Evolutionary conservation across 2,888 invertebrate genomes (phyloP).

Genomic region (Agrotis ipsilon): DNA sequence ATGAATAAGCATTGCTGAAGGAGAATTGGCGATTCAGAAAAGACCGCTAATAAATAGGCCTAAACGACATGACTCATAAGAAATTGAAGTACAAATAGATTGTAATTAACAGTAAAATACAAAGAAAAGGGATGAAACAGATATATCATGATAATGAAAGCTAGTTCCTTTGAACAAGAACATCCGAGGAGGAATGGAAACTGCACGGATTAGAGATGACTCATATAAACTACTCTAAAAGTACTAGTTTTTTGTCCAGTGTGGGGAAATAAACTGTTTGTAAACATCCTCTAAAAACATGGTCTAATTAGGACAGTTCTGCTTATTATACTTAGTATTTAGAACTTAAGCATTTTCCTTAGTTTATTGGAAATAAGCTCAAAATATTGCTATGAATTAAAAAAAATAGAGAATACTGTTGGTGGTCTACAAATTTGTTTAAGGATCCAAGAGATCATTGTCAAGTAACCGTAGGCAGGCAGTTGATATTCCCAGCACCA

Average conservation of each 20-base stretch:
- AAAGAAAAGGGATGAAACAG: conserved; percentile 10
- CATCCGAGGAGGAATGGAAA: conserved; percentile 5
- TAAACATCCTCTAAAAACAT: not conserved
- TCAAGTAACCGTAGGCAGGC: not conserved
- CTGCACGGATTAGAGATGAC: not conserved
- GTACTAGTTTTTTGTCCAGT: not conserved
- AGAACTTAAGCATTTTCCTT: not conserved
- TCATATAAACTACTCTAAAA: not conserved
- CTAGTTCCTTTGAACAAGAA: conserved; percentile 2
- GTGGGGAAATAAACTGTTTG: not conserved
- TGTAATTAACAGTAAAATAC: conserved; percentile 14
- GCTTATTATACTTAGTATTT: too few relatives aligned
- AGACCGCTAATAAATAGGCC: not conserved
- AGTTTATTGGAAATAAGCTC: not conserved
- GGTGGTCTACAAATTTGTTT: not conserved
- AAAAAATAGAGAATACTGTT: not conserved
- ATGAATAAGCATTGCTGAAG: too few relatives aligned
- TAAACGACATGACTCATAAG: not conserved
- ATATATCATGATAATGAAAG: conserved; percentile 2
- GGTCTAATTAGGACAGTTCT: not conserved
- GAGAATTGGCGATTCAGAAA: too few relatives aligned
- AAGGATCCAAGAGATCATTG: too few relatives aligned
- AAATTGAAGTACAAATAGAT: not conserved
- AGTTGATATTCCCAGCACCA: not conserved
- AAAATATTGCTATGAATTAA: too few relatives aligned